Base-by-base conservation (phyloP, 2,888 invertebrate genomes). In the Alitta virens region DNA sequence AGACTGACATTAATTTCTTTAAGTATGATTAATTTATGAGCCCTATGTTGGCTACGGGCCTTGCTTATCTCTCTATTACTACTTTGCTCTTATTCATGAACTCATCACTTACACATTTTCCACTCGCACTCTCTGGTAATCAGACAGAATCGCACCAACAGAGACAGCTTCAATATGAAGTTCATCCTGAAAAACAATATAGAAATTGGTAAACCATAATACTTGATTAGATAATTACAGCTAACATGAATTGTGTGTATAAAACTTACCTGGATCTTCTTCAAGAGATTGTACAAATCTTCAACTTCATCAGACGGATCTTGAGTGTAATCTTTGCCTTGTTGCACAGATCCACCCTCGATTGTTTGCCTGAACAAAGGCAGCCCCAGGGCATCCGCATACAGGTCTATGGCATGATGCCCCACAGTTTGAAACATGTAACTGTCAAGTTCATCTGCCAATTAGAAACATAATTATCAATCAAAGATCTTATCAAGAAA, bases 391-490 rank as follows among this genome's bases (percentile, higher is more conserved):
- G 99, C 97, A 81, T 94, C 90, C 26, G 95, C 92, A 81, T 96
- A 92, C 70, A 91, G 85, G 69, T 90, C 89, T 68, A 99, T 90
- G 21, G 93, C 94, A 85, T 96, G 92, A 81, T 95, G 93, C 0
- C 98, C 99, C 60, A 99, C 98, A 56, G 96, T 96, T 86, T 99
- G 99, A 81, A 97, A 99, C 99, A 99, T 99, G 80, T 92, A 98
- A 79, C 95, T 95, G 83, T 97, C 96, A 75, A 94, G 81, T 82
- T 96, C 96, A 86, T 78, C 80, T 80, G 68, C n/a, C n/a, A 27
- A 51, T 55, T 9, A 33, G 49, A 2, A 21, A 27, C n/a, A n/a
- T n/a, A n/a, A n/a, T 14, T 14, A n/a, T 12, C 12, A 51, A 51
- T 18, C 12, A 40, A 40, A 40, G n/a, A n/a, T n/a, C n/a, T n/a